Conservation (phyloP, 2,113 vertebrate species). For the Panthera leo region DNA sequence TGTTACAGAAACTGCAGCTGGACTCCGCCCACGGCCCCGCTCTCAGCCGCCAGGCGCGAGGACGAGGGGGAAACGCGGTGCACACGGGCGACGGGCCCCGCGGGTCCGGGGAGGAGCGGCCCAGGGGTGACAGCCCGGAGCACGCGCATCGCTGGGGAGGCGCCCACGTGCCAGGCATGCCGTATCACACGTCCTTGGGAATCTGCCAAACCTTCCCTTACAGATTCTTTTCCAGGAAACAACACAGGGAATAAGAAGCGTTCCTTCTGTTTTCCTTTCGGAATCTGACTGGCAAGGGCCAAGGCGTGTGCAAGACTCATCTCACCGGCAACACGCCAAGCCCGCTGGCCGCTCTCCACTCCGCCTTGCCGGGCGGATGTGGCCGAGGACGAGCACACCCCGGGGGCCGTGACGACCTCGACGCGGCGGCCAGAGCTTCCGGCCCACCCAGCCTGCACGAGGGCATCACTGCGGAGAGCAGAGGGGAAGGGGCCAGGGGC, state of each 20-base stretch:
- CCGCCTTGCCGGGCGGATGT: not conserved
- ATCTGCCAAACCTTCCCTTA: constrained; percentile 75
- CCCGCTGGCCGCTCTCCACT: not conserved
- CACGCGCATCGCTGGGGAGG: constrained; percentile 71
- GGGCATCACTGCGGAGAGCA: not conserved
- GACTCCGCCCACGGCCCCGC: not conserved
- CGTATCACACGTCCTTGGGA: constrained; percentile 73
- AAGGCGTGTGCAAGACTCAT: not conserved
- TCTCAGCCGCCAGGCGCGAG: fast-evolving
- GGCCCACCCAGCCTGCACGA: not conserved
- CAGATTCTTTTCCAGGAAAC: constrained; percentile 62
- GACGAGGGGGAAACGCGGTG: too few species aligned
- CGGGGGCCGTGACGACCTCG: not conserved
- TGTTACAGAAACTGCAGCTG: fast-evolving
- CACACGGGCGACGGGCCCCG: not conserved
- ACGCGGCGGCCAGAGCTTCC: not conserved
- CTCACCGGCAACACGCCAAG: not conserved
- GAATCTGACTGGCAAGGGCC: constrained; percentile 8
- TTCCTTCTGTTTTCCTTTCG: not conserved
- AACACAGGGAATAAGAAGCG: constrained; percentile 51
- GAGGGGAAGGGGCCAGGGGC: not conserved
- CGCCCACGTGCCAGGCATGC: constrained; percentile 70
- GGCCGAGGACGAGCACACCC: not conserved
- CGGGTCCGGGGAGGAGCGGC: constrained; percentile 64
- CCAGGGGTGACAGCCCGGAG: constrained; percentile 70